Evolutionary conservation across 2,888 invertebrate species (phyloP).

Genomic region (Phortica okadai): DNA sequence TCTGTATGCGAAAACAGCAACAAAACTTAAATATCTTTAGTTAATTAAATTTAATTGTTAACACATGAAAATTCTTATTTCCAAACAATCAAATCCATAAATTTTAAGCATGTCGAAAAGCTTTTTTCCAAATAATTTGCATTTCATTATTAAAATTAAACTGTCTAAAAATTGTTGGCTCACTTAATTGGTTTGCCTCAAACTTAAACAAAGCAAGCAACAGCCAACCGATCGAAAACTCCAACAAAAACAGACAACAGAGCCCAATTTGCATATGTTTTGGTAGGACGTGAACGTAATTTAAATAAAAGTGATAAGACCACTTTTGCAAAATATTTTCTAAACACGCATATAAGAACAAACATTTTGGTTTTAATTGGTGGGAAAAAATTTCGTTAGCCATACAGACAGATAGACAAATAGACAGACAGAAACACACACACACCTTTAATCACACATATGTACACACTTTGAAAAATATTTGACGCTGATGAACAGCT

Average conservation of each 20-base stretch:
- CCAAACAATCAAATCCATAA: background rate
- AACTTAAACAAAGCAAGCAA: background rate
- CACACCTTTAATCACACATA: background rate
- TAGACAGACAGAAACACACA: too few relatives aligned
- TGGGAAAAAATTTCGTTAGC: background rate
- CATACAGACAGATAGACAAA: background rate
- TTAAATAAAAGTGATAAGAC: constrained; percentile 25
- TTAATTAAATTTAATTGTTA: too few relatives aligned
- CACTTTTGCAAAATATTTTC: background rate
- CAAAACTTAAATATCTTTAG: too few relatives aligned
- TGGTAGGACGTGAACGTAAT: constrained; percentile 6
- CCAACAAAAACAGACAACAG: background rate
- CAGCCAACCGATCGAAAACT: background rate
- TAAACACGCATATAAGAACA: background rate
- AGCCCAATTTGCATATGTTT: constrained; percentile 21
- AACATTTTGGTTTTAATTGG: constrained; percentile 11
- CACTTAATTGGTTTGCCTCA: constrained; percentile 22
- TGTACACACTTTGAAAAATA: background rate
- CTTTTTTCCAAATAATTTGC: constrained; percentile 21
- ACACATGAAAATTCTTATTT: too few relatives aligned
- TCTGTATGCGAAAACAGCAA: too few relatives aligned
- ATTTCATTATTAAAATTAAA: constrained; percentile 30
- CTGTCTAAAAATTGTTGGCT: constrained; percentile 21
- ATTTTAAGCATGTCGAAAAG: background rate
- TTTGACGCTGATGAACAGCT: background rate